phyloP scores from a whole-genome alignment of 2,113 vertebrate species.

The Prinia subflava region DNA sequence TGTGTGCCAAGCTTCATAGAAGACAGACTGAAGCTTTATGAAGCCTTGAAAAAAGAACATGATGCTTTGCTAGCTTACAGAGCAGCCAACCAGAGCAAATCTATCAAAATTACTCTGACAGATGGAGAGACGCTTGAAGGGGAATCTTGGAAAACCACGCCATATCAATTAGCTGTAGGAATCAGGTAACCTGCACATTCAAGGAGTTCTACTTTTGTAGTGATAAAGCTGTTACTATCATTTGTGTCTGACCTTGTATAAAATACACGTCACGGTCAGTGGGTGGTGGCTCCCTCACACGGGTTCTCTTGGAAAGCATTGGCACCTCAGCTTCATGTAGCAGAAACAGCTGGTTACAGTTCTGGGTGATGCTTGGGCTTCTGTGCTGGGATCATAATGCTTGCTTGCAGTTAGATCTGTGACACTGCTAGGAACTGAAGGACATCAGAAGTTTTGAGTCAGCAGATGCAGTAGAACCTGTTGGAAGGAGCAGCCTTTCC shows the following conservation, averaged over 20 bases:
- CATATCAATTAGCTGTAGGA: slow-evolving; percentile 68
- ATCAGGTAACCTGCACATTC: slow-evolving; percentile 67
- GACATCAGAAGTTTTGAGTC: background rate
- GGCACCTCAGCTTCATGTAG: background rate
- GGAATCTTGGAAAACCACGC: slow-evolving; percentile 74
- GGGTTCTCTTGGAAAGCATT: background rate
- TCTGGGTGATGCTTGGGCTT: background rate
- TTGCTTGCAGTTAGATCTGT: background rate
- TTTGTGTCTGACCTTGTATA: background rate
- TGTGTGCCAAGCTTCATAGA: slow-evolving; percentile 63
- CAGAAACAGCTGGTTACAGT: background rate
- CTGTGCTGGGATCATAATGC: background rate
- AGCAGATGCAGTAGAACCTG: background rate
- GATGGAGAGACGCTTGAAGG: slow-evolving; percentile 59
- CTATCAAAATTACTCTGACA: slow-evolving; percentile 63
- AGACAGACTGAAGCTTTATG: slow-evolving; percentile 72
- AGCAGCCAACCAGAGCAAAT: slow-evolving; percentile 36
- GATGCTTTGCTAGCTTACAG: slow-evolving; percentile 54
- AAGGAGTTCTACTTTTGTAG: background rate
- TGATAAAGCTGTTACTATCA: background rate
- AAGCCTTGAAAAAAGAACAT: slow-evolving; percentile 71
- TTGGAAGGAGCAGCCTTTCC: background rate
- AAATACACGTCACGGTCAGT: rapidly evolving
- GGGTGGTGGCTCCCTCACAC: background rate
- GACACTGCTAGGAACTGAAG: background rate